Evolutionary conservation across 2,113 vertebrate genomes (phyloP).

Genomic region (Ictidomys tridecemlineatus): DNA sequence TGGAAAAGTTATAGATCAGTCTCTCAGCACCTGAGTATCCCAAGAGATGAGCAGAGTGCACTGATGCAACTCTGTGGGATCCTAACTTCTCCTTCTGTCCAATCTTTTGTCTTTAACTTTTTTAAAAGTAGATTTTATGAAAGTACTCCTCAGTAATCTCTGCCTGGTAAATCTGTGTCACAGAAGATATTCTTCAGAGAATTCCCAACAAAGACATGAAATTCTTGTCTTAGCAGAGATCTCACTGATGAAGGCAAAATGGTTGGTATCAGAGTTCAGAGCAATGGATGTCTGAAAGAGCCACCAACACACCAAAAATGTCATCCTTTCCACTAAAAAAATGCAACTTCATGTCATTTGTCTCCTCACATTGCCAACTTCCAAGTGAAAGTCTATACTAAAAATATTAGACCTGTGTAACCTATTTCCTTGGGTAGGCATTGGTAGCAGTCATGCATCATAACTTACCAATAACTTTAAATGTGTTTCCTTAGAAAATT

Average conservation of each 20-base stretch:
- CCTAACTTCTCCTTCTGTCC: background rate
- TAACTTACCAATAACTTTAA: background rate
- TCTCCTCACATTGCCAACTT: background rate
- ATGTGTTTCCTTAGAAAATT: background rate
- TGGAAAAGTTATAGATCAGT: background rate
- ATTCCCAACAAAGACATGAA: background rate
- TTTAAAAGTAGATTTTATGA: background rate
- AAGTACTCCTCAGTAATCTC: background rate
- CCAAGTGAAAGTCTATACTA: background rate
- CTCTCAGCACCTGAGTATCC: rapidly evolving
- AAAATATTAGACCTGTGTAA: no score
- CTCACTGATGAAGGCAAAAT: background rate
- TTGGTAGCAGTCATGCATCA: background rate
- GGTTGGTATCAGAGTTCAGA: background rate
- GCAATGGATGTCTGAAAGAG: background rate
- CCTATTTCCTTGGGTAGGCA: background rate
- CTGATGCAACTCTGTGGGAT: background rate
- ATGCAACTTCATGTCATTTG: background rate
- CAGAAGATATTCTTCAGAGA: background rate
- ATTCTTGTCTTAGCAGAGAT: background rate
- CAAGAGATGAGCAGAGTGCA: background rate
- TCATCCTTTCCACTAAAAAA: background rate
- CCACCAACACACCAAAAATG: background rate
- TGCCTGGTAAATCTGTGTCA: background rate
- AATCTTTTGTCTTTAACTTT: background rate